phyloP scores from a whole-genome alignment of 2,888 invertebrate species.

The Urechis unicinctus region DNA sequence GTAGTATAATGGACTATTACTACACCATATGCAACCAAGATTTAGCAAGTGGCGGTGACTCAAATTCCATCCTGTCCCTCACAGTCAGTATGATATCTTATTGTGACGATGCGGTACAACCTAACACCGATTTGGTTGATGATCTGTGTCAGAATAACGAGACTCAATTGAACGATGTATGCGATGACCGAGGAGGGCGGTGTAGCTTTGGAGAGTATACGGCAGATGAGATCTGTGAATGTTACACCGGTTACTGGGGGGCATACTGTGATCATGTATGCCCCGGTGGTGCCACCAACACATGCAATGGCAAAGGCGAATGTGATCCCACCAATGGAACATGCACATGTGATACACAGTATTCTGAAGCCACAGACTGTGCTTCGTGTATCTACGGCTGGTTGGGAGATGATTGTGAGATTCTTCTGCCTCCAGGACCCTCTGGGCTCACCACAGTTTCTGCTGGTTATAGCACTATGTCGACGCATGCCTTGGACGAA shows the following conservation, averaged over 20 bases:
- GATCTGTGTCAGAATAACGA: not conserved
- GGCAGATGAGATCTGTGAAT: slow-evolving; percentile 15
- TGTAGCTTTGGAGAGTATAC: slow-evolving; percentile 16
- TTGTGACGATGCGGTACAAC: not conserved
- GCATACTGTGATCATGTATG: slow-evolving; percentile 19
- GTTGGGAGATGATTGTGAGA: slow-evolving; percentile 18
- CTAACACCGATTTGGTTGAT: too few relatives aligned
- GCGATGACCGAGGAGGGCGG: too few relatives aligned
- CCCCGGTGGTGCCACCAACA: slow-evolving; percentile 18
- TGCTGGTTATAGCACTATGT: too few relatives aligned
- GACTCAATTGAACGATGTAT: too few relatives aligned
- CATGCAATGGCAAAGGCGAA: slow-evolving; percentile 19
- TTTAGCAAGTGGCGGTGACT: too few relatives aligned
- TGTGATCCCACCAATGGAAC: slow-evolving; percentile 17
- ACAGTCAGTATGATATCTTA: not conserved
- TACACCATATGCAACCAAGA: too few relatives aligned
- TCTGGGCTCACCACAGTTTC: too few relatives aligned
- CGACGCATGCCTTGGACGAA: too few relatives aligned
- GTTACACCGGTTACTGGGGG: slow-evolving; percentile 25
- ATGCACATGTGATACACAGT: slow-evolving; percentile 20
- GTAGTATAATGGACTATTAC: too few relatives aligned
- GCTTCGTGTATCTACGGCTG: slow-evolving; percentile 15
- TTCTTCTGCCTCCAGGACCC: slow-evolving; percentile 1
- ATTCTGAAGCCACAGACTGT: slow-evolving; percentile 15
- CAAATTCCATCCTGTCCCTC: not conserved